Evolutionary conservation across 2,113 vertebrate species (phyloP), one percentile per base, ranked within the genome.

Genomic region (Baryphthengus martii): DNA sequence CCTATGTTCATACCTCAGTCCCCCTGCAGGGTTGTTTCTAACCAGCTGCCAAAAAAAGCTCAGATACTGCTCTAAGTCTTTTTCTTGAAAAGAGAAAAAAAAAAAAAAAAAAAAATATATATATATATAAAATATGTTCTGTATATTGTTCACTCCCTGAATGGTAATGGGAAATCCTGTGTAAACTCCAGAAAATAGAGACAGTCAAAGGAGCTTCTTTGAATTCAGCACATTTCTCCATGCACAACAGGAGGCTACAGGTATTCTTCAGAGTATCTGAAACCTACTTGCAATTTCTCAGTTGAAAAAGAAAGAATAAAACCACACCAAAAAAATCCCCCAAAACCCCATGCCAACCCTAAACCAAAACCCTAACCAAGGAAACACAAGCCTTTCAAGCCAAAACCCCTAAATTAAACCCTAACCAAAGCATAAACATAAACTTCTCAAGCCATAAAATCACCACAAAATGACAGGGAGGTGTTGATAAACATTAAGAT

Each of bases 21-120:
- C 89, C 97, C 94, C 92, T 94, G 93, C 91, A 80, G 90, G 78
- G 90, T 67, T 52, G 20, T 96, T 94, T 92, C 96, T 95, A 95
- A 97, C 96, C 94, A 97, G 89, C 90, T 90, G 76, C 85, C 84
- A 79, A 85, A 85, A 88, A 85, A 72, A 84, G 62, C 94, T 94
- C 63, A 78, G 92, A 97, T 79, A 85, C 71, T 2, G 52, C 87
- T 95, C 39, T 56, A 58, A 88, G 77, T 47, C 70, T 81, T 90
- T 90, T 93, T 77, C 88, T 71, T 88, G 79, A 92, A 89, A 93
- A 95, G 50, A 74, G 37, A 11, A 58, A 42, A 29, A 45, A 50
- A 72, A 44, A 47, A 65, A 42, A 28, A 35, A 35, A 67, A 45
- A 33, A n/a, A 26, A 7, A 59, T 15, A 59, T 28, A 40, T 63